Percentiles rank a stretch among this genome's conserved stretches.
These are phyloP conservation scores for Sitobion miscanthi DNA, from an alignment of 1,140 invertebrate species.

Conservation along the genomic window DNA sequence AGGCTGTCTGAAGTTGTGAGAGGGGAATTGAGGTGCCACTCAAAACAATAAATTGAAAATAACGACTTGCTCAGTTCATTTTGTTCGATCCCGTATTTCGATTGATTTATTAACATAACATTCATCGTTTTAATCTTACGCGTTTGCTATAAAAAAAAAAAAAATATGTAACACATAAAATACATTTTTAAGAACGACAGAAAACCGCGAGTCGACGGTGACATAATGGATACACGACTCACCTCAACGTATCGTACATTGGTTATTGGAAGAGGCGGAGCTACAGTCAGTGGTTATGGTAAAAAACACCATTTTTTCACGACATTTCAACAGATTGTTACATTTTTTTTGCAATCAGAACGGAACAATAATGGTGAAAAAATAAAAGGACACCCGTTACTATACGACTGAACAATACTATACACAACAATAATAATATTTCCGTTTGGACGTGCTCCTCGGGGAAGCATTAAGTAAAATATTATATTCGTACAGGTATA, in stretches of 20 bases:
- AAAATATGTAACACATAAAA: too few species aligned
- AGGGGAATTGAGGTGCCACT: background rate
- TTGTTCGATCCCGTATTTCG: background rate
- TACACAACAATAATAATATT: background rate
- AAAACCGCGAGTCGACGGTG: background rate
- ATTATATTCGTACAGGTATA: background rate
- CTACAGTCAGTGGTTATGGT: background rate
- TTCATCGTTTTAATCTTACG: background rate
- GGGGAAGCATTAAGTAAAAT: conserved; percentile 14
- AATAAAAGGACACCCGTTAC: background rate
- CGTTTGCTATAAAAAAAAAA: background rate
- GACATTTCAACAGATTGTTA: background rate
- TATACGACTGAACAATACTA: background rate
- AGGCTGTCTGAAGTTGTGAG: background rate
- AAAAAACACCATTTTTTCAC: background rate
- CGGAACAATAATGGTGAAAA: background rate
- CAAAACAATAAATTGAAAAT: background rate
- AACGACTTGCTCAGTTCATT: background rate
- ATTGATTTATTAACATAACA: background rate
- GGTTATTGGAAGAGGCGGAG: background rate
- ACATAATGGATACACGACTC: background rate
- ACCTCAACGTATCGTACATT: background rate
- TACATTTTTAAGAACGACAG: background rate
- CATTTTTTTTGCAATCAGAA: background rate
- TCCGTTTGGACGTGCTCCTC: background rate